Evolutionary conservation across 2,888 invertebrate species (phyloP).

Genomic region (Cataglyphis rosenhaueri): DNA sequence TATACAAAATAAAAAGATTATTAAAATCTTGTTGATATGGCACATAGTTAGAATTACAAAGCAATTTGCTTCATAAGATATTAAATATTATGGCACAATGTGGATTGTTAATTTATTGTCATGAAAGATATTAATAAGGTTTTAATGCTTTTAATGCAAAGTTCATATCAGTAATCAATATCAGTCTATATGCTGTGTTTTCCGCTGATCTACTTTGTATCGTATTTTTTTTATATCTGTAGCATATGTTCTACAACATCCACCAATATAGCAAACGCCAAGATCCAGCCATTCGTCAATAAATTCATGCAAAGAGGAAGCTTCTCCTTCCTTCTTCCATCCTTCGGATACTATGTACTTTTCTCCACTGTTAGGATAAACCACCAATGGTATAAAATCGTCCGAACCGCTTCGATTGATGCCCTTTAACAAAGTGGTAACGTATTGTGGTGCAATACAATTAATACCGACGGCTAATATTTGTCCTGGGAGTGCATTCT

Average conservation of each 20-base stretch:
- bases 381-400: conserved; percentile 88
- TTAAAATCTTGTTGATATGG: background rate
- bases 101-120: background rate
- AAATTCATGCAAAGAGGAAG: conserved; percentile 90
- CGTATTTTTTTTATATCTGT: conserved; percentile 87
- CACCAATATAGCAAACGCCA: conserved; percentile 95
- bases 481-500: conserved; percentile 85
- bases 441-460: conserved; percentile 87
- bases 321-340: conserved; percentile 88
- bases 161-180: background rate
- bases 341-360: conserved; percentile 89
- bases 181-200: conserved; percentile 12
- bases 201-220: conserved; percentile 56
- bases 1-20: background rate
- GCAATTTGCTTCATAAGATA: background rate
- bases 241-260: conserved; percentile 95
- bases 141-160: background rate
- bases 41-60: background rate
- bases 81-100: background rate
- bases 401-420: conserved; percentile 86
- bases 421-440: conserved; percentile 87
- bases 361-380: conserved; percentile 97
- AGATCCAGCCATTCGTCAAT: conserved; percentile 93
- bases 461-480: conserved; percentile 93
- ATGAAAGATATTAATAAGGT: background rate